These are phyloP conservation scores for Zaprionus camerounensis DNA, from an alignment of 1,140 invertebrate species.

Conservation along the genomic window DNA sequence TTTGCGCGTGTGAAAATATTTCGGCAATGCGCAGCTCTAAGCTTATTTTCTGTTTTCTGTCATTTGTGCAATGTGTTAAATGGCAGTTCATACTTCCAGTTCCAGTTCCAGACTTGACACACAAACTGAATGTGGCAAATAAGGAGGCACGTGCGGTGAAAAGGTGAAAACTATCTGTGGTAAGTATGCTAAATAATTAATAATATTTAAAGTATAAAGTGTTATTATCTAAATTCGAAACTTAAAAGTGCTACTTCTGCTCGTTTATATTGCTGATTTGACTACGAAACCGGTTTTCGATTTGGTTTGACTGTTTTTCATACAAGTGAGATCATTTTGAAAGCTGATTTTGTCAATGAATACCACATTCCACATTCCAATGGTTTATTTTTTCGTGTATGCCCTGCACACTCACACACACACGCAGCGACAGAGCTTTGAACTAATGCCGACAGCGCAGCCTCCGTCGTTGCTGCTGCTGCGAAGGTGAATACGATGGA, in stretches of 20 bases:
- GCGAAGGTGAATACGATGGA: slow-evolving; percentile 45
- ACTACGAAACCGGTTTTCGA: slow-evolving; percentile 85
- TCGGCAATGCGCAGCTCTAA: slow-evolving; percentile 55
- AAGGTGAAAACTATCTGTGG: slow-evolving; percentile 40
- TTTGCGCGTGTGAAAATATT: slow-evolving; percentile 77
- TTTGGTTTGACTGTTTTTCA: slow-evolving; percentile 84
- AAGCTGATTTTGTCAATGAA: slow-evolving; percentile 85
- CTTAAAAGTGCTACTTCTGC: slow-evolving; percentile 35
- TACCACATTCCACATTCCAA: slow-evolving; percentile 81
- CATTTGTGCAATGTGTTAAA: slow-evolving; percentile 66
- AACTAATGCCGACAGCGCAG: slow-evolving; percentile 71
- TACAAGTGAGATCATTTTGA: slow-evolving; percentile 85
- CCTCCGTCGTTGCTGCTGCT: slow-evolving; percentile 29
- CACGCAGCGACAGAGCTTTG: slow-evolving; percentile 72
- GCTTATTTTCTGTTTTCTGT: slow-evolving; percentile 49
- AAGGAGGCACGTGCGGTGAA: slow-evolving; percentile 50
- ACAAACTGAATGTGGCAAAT: slow-evolving; percentile 63
- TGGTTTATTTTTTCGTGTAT: slow-evolving; percentile 41
- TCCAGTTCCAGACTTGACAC: slow-evolving; percentile 52
- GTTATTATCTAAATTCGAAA: slow-evolving; percentile 38
- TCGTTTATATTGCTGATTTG: slow-evolving; percentile 58
- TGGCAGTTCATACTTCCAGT: slow-evolving; percentile 58
- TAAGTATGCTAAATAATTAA: slow-evolving; percentile 22
- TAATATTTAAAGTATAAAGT: slow-evolving; percentile 3
- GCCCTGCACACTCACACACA: slow-evolving; percentile 37